phyloP scores from a whole-genome alignment of 1,140 invertebrate genomes.

The Leguminivora glycinivorella region DNA sequence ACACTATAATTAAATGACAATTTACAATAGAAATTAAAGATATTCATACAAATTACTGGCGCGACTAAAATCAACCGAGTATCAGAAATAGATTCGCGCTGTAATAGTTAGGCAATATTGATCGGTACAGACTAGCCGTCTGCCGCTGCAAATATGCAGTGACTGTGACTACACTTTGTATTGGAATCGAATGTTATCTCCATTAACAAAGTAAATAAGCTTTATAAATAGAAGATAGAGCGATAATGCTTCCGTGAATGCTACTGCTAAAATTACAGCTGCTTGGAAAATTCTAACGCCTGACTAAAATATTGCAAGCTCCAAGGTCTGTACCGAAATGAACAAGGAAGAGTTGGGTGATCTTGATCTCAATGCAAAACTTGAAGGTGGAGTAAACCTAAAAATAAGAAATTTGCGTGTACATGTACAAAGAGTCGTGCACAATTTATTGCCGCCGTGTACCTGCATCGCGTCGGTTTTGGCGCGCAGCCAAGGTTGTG shows the following conservation, averaged over 20 bases:
- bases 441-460: slow-evolving; percentile 30
- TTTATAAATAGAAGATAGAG: too few relatives aligned
- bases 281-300: not conserved
- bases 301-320: not conserved
- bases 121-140: not conserved
- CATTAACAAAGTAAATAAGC: not conserved
- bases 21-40: not conserved
- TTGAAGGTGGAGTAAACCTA: slow-evolving; percentile 6
- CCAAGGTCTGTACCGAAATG: slow-evolving; percentile 17
- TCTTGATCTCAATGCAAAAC: slow-evolving; percentile 28
- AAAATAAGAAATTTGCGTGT: slow-evolving; percentile 19
- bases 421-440: slow-evolving; percentile 9
- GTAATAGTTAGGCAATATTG: slow-evolving; percentile 14
- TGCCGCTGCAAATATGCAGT: not conserved
- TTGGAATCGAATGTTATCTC: not conserved
- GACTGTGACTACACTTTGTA: not conserved
- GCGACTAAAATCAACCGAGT: not conserved
- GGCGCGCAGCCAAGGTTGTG: slow-evolving; percentile 45
- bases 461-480: slow-evolving; percentile 40
- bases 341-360: slow-evolving; percentile 15
- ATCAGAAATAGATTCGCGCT: not conserved
- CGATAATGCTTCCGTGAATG: not conserved
- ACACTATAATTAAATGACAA: not conserved
- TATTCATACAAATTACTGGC: not conserved
- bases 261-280: not conserved